Evolutionary conservation across 2,888 invertebrate genomes (phyloP), one percentile per base, ranked within the genome.

Genomic region (Zaprionus bogoriensis): DNA sequence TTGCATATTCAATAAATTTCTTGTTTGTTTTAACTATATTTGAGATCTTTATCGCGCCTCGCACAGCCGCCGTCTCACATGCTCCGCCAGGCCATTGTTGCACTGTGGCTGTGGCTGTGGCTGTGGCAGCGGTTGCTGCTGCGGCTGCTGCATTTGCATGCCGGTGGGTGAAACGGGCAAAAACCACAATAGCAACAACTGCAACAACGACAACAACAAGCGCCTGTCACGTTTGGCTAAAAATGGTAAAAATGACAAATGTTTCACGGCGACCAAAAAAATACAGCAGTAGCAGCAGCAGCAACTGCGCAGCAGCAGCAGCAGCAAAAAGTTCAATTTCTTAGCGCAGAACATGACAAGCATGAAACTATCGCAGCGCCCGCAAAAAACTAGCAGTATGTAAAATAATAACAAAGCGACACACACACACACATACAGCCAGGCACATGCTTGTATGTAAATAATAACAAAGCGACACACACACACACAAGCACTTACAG

Each of bases 11-110:
- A 82, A 82, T 82, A 82, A 82, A 82, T 85, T 82, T 82, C 82
- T 82, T 82, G 82, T 85, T 82, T 83, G 86, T 82, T 82, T 85
- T 82, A 82, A 84, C 84, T 81, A 84, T 80, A 77, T 83, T 82
- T 82, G 82, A 82, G 82, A 82, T 82, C 82, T 82, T 82, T 82
- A 82, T 82, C 82, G 69, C 27, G 32, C 28, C 67, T 47, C 81
- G 17, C 39, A 39, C 19, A 2, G 12, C 30, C 14, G 17, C 4
- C n/a, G 27, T 19, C 14, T 27, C 27, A 27, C 55, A 60, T 59
- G 68, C 71, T 71, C 58, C 50, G 38, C 51, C 59, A n/a, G 57
- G 54, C 66, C 47, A 69, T 72, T 70, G 76, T 51, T 64, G 65
- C 66, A 68, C 48, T 57, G 51, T n/a, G 57, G 55, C 27, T 53